phyloP scores from a whole-genome alignment of 2,113 vertebrate species.

The Triplophysa tibetana region DNA sequence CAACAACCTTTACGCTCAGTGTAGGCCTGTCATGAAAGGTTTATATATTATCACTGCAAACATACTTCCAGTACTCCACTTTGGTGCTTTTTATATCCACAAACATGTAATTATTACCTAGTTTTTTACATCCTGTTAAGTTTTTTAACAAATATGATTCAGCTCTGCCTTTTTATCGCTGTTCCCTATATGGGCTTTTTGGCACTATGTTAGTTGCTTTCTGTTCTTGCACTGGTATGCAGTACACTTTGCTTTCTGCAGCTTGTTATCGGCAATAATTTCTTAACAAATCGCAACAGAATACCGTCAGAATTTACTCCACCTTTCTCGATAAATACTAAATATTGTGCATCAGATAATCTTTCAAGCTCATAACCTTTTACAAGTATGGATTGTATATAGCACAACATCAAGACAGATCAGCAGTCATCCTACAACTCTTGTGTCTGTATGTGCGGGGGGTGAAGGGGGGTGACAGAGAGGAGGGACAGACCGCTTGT shows the following conservation, averaged over 20 bases:
- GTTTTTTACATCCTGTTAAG: no score
- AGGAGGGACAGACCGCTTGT: constrained; percentile 7
- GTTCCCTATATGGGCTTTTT: not conserved
- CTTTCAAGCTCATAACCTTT: not conserved
- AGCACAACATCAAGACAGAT: not conserved
- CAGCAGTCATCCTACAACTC: not conserved
- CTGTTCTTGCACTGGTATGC: not conserved
- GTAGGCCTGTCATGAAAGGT: not conserved
- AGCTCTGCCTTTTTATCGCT: not conserved
- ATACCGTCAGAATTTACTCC: not conserved
- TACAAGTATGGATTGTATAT: not conserved
- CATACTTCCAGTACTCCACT: not conserved
- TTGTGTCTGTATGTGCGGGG: constrained; percentile 15
- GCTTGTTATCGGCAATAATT: not conserved
- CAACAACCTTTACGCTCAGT: not conserved
- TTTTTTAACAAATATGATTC: not conserved
- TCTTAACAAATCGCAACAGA: not conserved
- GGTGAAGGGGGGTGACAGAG: not conserved
- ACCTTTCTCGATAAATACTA: not conserved
- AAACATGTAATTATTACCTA: no score
- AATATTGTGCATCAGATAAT: not conserved
- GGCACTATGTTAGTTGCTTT: not conserved
- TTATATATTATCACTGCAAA: not conserved
- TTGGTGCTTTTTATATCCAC: no score
- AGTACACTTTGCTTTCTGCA: not conserved